These are phyloP conservation scores for Ectobius pallidus DNA, from an alignment of 2,888 invertebrate species.

Conservation along the genomic window DNA sequence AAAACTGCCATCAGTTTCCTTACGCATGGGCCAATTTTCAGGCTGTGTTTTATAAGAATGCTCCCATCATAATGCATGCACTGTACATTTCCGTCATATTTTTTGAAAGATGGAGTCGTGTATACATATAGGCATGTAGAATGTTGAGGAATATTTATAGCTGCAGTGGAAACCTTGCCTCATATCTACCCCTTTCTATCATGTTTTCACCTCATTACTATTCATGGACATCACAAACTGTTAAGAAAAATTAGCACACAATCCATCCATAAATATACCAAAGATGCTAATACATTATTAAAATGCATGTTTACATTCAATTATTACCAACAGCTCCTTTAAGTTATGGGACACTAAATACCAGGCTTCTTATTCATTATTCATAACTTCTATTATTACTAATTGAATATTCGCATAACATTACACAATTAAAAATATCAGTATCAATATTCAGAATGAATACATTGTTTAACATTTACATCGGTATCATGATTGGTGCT, in stretches of 20 bases:
- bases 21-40: constrained; percentile 6
- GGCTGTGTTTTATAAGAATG: too few species aligned
- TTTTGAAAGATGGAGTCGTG: background rate
- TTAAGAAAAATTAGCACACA: background rate
- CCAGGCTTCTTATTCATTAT: too few species aligned
- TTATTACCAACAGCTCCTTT: too few species aligned
- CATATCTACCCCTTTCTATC: background rate
- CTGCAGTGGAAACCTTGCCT: background rate
- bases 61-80: too few species aligned
- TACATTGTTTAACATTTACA: too few species aligned
- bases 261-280: background rate
- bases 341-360: too few species aligned
- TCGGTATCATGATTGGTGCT: too few species aligned
- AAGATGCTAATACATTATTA: background rate
- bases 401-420: too few species aligned
- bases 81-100: background rate
- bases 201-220: background rate
- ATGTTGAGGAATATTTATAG: background rate
- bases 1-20: background rate
- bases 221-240: background rate
- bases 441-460: too few species aligned
- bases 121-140: background rate
- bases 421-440: too few species aligned
- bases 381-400: too few species aligned
- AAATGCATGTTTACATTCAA: background rate